Percentiles rank a stretch among this genome's conserved stretches.
phyloP scores from a whole-genome alignment of 1,140 invertebrate species.

The Potamilus streckersoni region DNA sequence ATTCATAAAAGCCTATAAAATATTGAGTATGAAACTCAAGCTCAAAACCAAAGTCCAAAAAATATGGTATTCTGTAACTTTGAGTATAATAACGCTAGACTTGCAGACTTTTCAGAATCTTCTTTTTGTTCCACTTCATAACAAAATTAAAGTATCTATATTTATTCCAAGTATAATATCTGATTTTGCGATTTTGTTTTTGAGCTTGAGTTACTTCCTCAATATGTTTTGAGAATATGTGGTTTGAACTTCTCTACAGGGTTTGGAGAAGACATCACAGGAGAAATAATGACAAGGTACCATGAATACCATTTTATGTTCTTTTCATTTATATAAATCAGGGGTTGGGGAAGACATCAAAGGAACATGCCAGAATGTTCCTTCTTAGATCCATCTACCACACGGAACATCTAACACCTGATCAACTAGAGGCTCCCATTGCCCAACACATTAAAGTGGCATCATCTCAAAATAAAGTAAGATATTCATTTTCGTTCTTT shows the following conservation, averaged over 20 bases:
- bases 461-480: conserved; percentile 45
- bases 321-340: conserved; percentile 6
- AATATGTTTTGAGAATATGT: too few relatives aligned
- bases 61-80: too few relatives aligned
- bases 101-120: background rate
- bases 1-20: too few relatives aligned
- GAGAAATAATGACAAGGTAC: background rate
- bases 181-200: background rate
- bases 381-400: conserved; percentile 55
- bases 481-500: background rate
- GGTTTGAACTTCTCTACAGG: too few relatives aligned
- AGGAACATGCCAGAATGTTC: conserved; percentile 33
- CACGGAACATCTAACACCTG: conserved; percentile 37
- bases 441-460: conserved; percentile 47
- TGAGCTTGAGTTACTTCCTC: background rate
- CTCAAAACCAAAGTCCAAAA: too few relatives aligned
- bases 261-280: too few relatives aligned
- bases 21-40: too few relatives aligned
- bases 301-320: background rate
- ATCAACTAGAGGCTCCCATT: conserved; percentile 22
- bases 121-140: background rate
- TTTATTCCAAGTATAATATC: background rate
- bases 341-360: conserved; percentile 32
- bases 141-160: background rate
- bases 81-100: too few relatives aligned